Evolutionary conservation across 2,888 invertebrate genomes (phyloP), one percentile per base, ranked within the genome.

Genomic region (Limenitis arthemis): DNA sequence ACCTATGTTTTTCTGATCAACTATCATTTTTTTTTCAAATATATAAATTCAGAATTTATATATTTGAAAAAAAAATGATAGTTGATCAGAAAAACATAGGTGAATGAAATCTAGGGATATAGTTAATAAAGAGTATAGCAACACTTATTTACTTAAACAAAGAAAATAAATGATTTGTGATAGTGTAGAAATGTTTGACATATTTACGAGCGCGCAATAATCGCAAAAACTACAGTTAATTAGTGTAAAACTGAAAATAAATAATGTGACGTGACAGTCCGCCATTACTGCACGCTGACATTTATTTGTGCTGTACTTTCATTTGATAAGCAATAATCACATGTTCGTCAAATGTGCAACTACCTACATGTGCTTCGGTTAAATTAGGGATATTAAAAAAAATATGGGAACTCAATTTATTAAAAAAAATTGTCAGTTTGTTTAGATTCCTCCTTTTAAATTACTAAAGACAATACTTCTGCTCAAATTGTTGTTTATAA

Each of bases 281-380:
- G 62, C 65, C 69, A 67, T 77, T 72, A 73, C 37, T 62, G 73
- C 75, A 73, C 73, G 77, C 65, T 63, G 61, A 55, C 53, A 59
- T 61, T 62, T 63, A 65, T 63, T 75, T 69, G 39, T 38, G 36
- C 44, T 40, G 49, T 39, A 44, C 53, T 48, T 48, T 54, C 46
- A 47, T 49, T 44, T 37, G 49, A 56, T 51, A 47, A 41, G 49
- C 52, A 49, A 51, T 51, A 41, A 48, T 44, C 47, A 44, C 34
- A 51, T 51, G 37, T 30, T 34, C 11, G n/a, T 44, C 39, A 39
- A 47, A 39, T 20, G 20, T 20, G 20, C 20, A 20, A 20, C 20
- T 20, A 20, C 20, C 20, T 20, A 20, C 38, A 44, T 44, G 29
- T 44, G 34, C 39, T 50, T 39, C 38, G 39, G 33, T 39, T 12